These are phyloP conservation scores for Parambassis ranga DNA, from an alignment of 2,797 vertebrate genomes.

Conservation along the genomic window DNA sequence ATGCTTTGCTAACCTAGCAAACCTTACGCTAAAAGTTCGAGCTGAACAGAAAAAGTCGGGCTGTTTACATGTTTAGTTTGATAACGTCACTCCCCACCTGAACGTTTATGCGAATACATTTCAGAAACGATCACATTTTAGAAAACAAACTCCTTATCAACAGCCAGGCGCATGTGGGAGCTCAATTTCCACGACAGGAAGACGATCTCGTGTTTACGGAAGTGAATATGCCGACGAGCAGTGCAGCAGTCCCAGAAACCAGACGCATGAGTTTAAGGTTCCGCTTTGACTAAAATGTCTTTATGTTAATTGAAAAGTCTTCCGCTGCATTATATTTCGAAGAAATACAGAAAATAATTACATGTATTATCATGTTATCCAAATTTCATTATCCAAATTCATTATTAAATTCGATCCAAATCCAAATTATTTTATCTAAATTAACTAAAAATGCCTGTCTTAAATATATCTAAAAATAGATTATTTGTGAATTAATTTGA, in stretches of 20 bases:
- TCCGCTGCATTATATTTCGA: too few relatives aligned
- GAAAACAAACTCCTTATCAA: background rate
- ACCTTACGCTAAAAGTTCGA: rapidly evolving
- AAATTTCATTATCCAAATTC: too few relatives aligned
- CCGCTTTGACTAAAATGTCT: too few relatives aligned
- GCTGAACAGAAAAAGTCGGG: rapidly evolving
- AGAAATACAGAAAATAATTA: too few relatives aligned
- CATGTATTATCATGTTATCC: too few relatives aligned
- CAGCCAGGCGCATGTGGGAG: background rate
- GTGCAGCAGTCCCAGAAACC: conserved; percentile 2
- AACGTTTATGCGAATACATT: rapidly evolving
- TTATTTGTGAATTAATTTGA: too few relatives aligned
- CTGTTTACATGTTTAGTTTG: background rate
- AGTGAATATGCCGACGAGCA: background rate
- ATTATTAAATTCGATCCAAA: too few relatives aligned
- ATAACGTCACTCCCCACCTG: background rate
- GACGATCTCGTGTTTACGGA: conserved; percentile 27
- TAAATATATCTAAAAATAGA: too few relatives aligned
- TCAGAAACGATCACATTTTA: background rate
- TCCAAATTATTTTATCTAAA: too few relatives aligned
- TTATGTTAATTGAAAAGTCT: too few relatives aligned
- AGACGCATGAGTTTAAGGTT: too few relatives aligned
- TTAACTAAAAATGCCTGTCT: too few relatives aligned
- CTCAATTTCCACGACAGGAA: background rate
- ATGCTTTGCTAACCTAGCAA: background rate